Percentiles rank a stretch among this genome's conserved stretches.
Evolutionary conservation across 2,888 invertebrate species (phyloP).

Genomic region (Pinctada fucata): DNA sequence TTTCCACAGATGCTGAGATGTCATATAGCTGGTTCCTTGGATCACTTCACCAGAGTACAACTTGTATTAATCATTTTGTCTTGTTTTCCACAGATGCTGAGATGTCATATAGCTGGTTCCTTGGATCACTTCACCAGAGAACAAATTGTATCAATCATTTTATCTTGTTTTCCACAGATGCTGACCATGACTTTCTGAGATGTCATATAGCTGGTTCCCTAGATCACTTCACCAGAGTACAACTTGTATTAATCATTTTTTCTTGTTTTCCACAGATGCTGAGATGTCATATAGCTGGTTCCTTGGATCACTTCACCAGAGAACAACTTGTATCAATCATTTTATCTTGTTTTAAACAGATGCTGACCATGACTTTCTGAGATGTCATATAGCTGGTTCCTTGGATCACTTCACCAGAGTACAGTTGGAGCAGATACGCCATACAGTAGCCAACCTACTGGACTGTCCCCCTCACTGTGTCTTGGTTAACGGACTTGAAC

Average conservation of each 20-base stretch:
- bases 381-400: not conserved
- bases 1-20: too few relatives aligned
- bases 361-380: conserved; percentile 4
- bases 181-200: conserved; percentile 1
- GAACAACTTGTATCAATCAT: not conserved
- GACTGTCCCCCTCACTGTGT: conserved; percentile 3
- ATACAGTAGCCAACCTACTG: conserved; percentile 12
- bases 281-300: not conserved
- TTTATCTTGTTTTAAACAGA: not conserved
- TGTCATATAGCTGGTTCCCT: not conserved
- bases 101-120: not conserved
- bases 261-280: not conserved
- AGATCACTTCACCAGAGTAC: conserved; percentile 1
- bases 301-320: conserved; percentile 6
- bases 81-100: too few relatives aligned
- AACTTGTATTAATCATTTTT: not conserved
- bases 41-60: too few relatives aligned
- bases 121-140: too few relatives aligned
- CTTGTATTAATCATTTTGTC: too few relatives aligned
- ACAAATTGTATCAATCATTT: too few relatives aligned
- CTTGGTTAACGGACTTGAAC: conserved; percentile 15
- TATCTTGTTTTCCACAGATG: too few relatives aligned
- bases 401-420: conserved; percentile 6
- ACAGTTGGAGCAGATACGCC: conserved; percentile 11
- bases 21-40: not conserved